Evolutionary conservation across 2,113 vertebrate species (phyloP), one percentile per base, ranked within the genome.

Genomic region (Passer montanus): DNA sequence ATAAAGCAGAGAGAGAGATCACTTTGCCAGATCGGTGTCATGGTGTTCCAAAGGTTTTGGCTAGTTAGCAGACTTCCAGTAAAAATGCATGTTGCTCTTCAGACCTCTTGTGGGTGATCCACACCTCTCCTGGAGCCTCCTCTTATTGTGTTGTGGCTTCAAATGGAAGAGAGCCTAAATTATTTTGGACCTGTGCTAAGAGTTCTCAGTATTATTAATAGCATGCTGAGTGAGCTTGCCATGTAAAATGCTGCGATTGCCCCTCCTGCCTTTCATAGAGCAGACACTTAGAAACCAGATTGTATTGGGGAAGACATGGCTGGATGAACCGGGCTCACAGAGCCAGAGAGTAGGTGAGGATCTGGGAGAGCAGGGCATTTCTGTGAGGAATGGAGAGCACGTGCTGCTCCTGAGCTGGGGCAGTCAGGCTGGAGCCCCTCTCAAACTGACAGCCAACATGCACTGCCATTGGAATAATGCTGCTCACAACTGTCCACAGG

Each of bases 41-140:
- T 84, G 92, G 96, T 2, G 89, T 98, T 98, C 97, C 97, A 96
- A 97, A 97, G 87, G 94, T 96, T 98, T 97, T 97, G 97, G 95
- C 95, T 93, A 58, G 87, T 97, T 79, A 96, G 82, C 91, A 95
- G 93, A 50, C 83, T 97, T 98, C 97, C 98, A 98, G 89, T 96
- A 97, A 98, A 98, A 98, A 97, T 93, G 97, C 73, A 75, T 50
- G 94, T 89, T 98, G 96, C 97, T 94, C 84, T 97, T 91, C 86
- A 98, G 97, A 92, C 95, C 95, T 97, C 93, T 97, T 97, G 97
- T 78, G 97, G 96, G 96, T 63, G 55, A 98, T 97, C 95, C 97
- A 95, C 97, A 97, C 97, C 97, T 98, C 90, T 78, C 70, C 84
- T 93, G 95, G 97, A 97, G 97, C 94, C 97, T 96, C 87, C 74